phyloP scores from a whole-genome alignment of 2,797 vertebrate genomes.

The Sebastes hubbsi region DNA sequence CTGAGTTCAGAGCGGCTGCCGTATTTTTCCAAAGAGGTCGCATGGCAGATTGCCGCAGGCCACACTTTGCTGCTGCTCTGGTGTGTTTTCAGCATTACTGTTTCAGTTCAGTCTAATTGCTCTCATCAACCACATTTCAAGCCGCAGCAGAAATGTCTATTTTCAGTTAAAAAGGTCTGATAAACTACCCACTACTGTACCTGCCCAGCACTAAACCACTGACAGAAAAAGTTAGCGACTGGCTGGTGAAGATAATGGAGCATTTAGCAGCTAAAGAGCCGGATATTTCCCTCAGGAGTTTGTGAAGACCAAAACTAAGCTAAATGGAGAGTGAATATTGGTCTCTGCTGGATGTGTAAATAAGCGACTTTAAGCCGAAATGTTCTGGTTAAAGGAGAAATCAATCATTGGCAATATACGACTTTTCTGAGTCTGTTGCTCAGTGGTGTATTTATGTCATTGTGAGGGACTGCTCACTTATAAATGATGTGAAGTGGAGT shows the following conservation, averaged over 20 bases:
- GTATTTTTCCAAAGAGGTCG: rapidly evolving
- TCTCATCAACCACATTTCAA: neutral
- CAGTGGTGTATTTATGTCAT: neutral
- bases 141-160: neutral
- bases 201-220: neutral
- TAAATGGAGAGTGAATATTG: conserved; percentile 9
- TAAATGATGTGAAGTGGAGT: conserved; percentile 20
- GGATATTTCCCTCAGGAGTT: neutral
- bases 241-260: conserved; percentile 2
- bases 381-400: neutral
- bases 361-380: neutral
- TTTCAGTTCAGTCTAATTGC: neutral
- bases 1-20: neutral
- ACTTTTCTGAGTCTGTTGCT: conserved; percentile 10
- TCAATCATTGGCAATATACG: neutral
- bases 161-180: neutral
- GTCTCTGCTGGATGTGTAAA: conserved; percentile 6
- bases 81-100: neutral
- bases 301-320: conserved; percentile 1
- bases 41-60: neutral
- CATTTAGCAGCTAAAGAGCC: neutral
- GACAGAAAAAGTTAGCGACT: neutral
- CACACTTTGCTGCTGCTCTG: neutral
- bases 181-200: neutral
- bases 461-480: neutral